Percentiles rank a stretch among this genome's conserved stretches.
These are phyloP conservation scores for Montifringilla adamsi DNA, from an alignment of 2,113 vertebrate genomes.

Conservation along the genomic window DNA sequence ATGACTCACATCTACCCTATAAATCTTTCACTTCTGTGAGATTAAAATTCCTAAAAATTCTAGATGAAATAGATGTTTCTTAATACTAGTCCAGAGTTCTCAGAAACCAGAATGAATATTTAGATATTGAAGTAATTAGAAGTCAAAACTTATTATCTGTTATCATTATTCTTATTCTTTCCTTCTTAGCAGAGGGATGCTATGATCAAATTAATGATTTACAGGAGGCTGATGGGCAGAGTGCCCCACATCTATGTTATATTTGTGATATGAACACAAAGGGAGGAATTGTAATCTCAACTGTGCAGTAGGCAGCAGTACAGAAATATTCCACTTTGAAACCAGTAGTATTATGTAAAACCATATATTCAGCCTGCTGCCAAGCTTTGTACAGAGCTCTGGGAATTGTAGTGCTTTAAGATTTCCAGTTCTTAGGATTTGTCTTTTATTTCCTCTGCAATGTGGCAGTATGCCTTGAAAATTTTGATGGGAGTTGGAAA, in stretches of 20 bases:
- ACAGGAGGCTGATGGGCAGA: background rate
- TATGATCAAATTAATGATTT: background rate
- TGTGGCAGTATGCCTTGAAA: background rate
- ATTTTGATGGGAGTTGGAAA: background rate
- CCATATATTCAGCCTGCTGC: background rate
- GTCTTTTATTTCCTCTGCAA: background rate
- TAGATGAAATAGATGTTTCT: background rate
- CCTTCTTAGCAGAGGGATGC: background rate
- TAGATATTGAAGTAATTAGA: conserved; percentile 1
- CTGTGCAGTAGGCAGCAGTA: background rate
- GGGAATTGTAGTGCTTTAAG: background rate
- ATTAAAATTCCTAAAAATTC: background rate
- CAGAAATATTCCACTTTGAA: background rate
- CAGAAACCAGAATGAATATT: background rate
- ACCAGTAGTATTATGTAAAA: background rate
- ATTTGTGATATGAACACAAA: background rate
- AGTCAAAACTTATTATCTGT: background rate
- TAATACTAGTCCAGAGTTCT: background rate
- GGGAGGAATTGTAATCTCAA: background rate
- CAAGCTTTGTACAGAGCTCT: background rate
- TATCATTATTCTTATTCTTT: background rate
- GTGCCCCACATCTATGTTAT: background rate
- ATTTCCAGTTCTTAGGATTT: background rate
- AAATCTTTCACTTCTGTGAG: background rate
- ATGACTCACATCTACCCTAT: background rate